Base-by-base conservation (phyloP, 2,797 vertebrate genomes). In the Nyctibius grandis region DNA sequence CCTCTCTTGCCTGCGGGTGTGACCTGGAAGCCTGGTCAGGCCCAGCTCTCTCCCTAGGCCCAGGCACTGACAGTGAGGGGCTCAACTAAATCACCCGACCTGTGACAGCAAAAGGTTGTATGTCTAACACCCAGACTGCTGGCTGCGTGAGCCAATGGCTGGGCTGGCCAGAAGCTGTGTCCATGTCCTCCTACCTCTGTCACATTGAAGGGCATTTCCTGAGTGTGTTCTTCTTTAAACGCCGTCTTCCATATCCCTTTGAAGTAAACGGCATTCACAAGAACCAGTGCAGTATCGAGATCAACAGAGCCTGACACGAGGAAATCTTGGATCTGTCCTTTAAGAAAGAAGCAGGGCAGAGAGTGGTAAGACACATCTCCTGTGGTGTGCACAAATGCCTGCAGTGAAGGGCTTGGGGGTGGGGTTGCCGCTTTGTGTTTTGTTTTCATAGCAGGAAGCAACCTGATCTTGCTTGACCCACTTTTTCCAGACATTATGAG, bases 211-310 rank as follows among this genome's bases (percentile, higher is more conserved):
- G 97, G 94, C 97, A 97, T 98, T 93, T 99, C 98, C 89, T 47
- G 88, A 60, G 99, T 99, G 54, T 91, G 6, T 38, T 97, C 95
- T n/a, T 88, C 89, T 72, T 98, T 75, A 89, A 99, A 99, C 1
- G 93, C 96, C 2, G 94, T 91, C 60, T 96, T 96, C 99, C 99
- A 99, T 73, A 97, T 97, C n/a, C 98, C 99, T 96, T 99, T 99
- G 97, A 99, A 99, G 95, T 99, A 99, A 93, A 99, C 95, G 11
- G 98, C 98, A 26, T 99, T 99, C 92, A 99, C 98, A 48, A 99
- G 96, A 84, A 98, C 98, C 89, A 99, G 40, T 15, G 95, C 97
- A 0, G 98, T 99, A 84, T 98, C 92, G 2, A 75, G 0, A 28
- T 40, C 84, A 33, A 99, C 93, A 14, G 97, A 95, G 67, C 97